These are phyloP conservation scores for Cerastis rubricosa DNA, from an alignment of 2,888 invertebrate genomes.

Conservation along the genomic window DNA sequence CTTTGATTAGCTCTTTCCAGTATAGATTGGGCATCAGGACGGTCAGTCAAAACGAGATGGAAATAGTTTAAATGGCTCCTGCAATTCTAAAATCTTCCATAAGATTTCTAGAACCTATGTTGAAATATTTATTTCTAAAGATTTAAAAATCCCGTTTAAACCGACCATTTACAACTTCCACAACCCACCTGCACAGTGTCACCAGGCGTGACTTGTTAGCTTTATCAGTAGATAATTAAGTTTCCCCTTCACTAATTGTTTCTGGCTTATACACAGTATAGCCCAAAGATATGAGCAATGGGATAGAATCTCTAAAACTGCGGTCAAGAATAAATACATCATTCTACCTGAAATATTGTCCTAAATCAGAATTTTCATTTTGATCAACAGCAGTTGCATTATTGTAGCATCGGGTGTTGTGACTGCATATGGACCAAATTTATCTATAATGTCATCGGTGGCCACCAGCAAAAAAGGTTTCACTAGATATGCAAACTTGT, in stretches of 20 bases:
- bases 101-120: background rate
- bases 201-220: conserved; percentile 3
- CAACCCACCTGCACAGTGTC: conserved; percentile 5
- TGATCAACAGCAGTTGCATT: conserved; percentile 16
- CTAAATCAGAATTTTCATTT: conserved; percentile 20
- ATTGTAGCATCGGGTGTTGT: conserved; percentile 13
- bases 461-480: conserved; percentile 13
- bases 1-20: conserved; percentile 16
- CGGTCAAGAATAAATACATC: conserved; percentile 22
- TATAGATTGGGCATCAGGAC: conserved; percentile 14
- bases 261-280: background rate
- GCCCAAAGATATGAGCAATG: conserved; percentile 13
- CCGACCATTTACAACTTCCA: background rate
- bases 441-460: conserved; percentile 10
- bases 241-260: background rate
- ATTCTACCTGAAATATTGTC: conserved; percentile 8
- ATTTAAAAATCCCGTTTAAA: conserved; percentile 14
- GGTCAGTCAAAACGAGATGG: conserved; percentile 9
- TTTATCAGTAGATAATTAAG: conserved; percentile 7
- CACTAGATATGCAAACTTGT: conserved; percentile 1
- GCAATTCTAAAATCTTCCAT: conserved; percentile 4
- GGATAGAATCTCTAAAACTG: conserved; percentile 3
- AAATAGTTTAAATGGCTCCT: conserved; percentile 15
- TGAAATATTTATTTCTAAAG: conserved; percentile 4
- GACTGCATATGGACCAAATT: conserved; percentile 8